These are phyloP conservation scores for Hucho hucho DNA, from an alignment of 2,113 vertebrate genomes.

Conservation along the genomic window DNA sequence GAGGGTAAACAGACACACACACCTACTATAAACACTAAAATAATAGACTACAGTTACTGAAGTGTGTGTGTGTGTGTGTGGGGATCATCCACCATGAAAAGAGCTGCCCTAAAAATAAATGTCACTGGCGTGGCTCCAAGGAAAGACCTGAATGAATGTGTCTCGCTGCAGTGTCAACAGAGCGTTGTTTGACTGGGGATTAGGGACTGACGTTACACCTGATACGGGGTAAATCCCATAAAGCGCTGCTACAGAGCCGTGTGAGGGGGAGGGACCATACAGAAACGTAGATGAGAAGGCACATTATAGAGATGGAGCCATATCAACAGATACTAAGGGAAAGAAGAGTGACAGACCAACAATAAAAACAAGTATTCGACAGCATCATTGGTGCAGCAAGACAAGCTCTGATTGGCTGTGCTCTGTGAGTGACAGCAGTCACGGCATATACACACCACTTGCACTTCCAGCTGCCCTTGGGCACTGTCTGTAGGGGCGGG, in stretches of 20 bases:
- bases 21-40: too few species aligned
- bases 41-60: too few species aligned
- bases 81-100: too few species aligned
- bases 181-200: slow-evolving; percentile 23
- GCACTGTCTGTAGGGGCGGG: slow-evolving; percentile 92
- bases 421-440: slow-evolving; percentile 7
- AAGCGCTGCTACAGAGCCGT: too few species aligned
- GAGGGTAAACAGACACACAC: too few species aligned
- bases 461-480: slow-evolving; percentile 98
- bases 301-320: neutral
- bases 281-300: too few species aligned
- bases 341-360: slow-evolving; percentile 1
- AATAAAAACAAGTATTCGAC: neutral
- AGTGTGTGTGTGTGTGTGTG: too few species aligned
- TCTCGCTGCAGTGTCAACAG: neutral
- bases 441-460: slow-evolving; percentile 84
- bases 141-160: too few species aligned
- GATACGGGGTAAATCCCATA: slow-evolving; percentile 26
- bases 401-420: neutral
- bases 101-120: too few species aligned
- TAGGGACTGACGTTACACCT: slow-evolving; percentile 23
- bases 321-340: neutral
- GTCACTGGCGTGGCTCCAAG: too few species aligned
- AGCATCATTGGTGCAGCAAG: neutral
- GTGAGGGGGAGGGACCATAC: too few species aligned